Conservation (phyloP, 2,888 invertebrate genomes). For the Pachydiplax longipennis region DNA sequence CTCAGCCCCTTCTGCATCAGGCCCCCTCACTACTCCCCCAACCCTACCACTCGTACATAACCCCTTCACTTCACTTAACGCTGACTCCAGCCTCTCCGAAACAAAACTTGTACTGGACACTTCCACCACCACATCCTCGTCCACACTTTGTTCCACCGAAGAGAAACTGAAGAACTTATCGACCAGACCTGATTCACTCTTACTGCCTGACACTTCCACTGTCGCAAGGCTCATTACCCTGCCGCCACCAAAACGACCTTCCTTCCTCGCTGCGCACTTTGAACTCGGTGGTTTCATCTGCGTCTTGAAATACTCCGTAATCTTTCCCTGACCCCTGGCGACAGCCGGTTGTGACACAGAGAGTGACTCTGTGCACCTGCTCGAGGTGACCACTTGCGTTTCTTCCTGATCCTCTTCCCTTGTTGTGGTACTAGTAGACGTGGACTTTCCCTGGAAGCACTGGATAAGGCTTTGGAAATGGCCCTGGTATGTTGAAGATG, state of each 20-base stretch:
- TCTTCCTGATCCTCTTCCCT: background rate
- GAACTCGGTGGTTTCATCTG: constrained; percentile 72
- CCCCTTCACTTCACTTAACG: background rate
- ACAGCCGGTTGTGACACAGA: background rate
- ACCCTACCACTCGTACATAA: constrained; percentile 7
- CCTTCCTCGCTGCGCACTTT: background rate
- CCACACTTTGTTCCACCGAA: constrained; percentile 1
- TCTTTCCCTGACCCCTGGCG: constrained; percentile 72
- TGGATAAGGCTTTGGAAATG: constrained; percentile 24
- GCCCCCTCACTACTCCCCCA: constrained; percentile 55
- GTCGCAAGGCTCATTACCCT: background rate
- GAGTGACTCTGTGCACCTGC: background rate
- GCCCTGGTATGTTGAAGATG: background rate
- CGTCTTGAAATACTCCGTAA: constrained; percentile 84
- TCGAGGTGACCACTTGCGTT: background rate
- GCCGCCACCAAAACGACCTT: background rate
- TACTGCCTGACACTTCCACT: constrained; percentile 39
- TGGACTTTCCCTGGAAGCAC: constrained; percentile 43
- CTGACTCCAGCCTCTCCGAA: background rate
- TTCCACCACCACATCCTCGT: background rate
- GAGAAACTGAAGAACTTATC: constrained; percentile 48
- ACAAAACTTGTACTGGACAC: background rate
- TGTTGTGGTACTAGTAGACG: background rate
- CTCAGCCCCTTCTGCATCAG: constrained; percentile 53
- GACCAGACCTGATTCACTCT: background rate